These are phyloP conservation scores for Microplitis deprimator DNA, from an alignment of 2,888 invertebrate species.

Conservation along the genomic window DNA sequence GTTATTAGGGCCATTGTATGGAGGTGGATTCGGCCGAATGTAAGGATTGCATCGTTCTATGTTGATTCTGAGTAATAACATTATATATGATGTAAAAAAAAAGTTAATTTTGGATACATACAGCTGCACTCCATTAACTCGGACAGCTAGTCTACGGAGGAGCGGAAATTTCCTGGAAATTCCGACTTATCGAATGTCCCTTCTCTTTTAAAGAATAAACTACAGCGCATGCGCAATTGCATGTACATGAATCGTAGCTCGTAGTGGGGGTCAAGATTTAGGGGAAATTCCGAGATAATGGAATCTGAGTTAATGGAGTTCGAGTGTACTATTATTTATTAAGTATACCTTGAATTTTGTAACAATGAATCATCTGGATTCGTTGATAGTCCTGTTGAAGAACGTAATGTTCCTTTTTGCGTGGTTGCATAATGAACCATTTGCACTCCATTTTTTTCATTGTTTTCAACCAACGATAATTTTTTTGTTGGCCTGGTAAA, in stretches of 20 bases:
- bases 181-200: too few relatives aligned
- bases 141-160: too few relatives aligned
- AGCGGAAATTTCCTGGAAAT: too few relatives aligned
- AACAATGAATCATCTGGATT: constrained; percentile 63
- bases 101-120: background rate
- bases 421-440: constrained; percentile 78
- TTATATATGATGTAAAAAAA: background rate
- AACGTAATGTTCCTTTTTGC: constrained; percentile 76
- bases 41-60: constrained; percentile 65
- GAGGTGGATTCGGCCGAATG: constrained; percentile 75
- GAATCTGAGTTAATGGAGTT: background rate
- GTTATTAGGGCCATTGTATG: constrained; percentile 74
- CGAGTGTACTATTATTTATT: background rate
- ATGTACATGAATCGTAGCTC: too few relatives aligned
- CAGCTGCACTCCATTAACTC: background rate
- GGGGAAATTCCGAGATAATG: too few relatives aligned
- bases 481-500: constrained; percentile 62
- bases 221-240: too few relatives aligned
- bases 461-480: constrained; percentile 67
- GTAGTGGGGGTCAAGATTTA: too few relatives aligned
- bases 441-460: constrained; percentile 73
- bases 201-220: too few relatives aligned
- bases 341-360: constrained; percentile 64
- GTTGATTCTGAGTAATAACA: constrained; percentile 52
- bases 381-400: constrained; percentile 73